A percentile compares a stretch with the other conserved stretches of the same genome.
phyloP scores from a whole-genome alignment of 2,113 vertebrate genomes.

The Psephotus haematonotus region DNA sequence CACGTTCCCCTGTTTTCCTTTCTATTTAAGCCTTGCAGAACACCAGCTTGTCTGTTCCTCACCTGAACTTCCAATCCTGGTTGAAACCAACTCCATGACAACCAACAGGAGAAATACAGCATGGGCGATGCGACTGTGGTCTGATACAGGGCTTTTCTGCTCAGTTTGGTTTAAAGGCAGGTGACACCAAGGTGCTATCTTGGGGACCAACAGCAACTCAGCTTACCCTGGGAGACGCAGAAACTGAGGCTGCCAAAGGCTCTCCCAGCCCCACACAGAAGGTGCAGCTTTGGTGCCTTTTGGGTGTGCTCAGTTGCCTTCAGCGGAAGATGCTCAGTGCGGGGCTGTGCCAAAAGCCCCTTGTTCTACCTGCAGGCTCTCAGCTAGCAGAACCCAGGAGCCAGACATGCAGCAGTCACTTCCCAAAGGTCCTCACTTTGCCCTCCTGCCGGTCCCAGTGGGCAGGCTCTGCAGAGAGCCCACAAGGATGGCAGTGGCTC shows the following conservation, averaged over 20 bases:
- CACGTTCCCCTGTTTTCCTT: background rate
- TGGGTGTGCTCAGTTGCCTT: background rate
- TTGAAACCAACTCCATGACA: background rate
- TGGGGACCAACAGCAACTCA: background rate
- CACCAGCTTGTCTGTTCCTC: background rate
- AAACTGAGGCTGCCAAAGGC: background rate
- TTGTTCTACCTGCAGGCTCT: background rate
- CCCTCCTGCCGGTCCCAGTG: background rate
- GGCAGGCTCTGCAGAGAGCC: background rate
- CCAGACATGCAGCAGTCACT: background rate
- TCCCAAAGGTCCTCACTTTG: background rate
- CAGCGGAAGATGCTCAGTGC: background rate
- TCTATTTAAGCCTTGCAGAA: background rate
- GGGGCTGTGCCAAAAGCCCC: accelerated
- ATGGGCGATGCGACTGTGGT: accelerated
- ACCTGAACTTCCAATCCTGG: background rate
- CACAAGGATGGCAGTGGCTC: accelerated
- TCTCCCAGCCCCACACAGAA: background rate
- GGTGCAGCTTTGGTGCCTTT: background rate
- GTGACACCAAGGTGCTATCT: background rate
- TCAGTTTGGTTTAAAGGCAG: background rate
- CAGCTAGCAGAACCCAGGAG: background rate
- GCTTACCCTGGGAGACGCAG: background rate
- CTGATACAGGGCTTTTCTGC: background rate
- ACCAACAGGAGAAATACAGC: background rate